Evolutionary conservation across 2,888 invertebrate species (phyloP), one percentile per base, ranked within the genome.

Genomic region (Yponomeuta evonymella): DNA sequence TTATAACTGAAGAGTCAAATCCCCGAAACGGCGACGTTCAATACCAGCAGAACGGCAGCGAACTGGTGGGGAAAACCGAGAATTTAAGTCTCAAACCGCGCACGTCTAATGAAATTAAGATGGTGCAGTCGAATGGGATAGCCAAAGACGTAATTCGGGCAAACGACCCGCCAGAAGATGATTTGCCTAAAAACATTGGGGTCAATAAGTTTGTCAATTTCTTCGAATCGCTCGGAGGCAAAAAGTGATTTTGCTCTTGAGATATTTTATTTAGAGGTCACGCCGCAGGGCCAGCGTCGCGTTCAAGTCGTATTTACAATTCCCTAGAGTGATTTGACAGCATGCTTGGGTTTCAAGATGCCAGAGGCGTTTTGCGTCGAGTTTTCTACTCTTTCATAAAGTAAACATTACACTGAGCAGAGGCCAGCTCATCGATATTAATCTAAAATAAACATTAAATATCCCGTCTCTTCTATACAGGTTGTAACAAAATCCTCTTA

Each of bases 181-280:
- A 92, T 75, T 74, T 92, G 10, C 92, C 92, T 2, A 92, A 92
- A 70, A 92, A 92, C 63, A 92, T 92, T 75, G 92, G 92, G 0
- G 92, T 92, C 0, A 92, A 91, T 73, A 92, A 90, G 73, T 92
- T 92, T 72, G 92, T 92, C 0, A 92, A 90, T 75, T 92, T 92
- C 81, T 92, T 92, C 70, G 92, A 92, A 74, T 90, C 90, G 15
- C 86, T 92, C 23, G 91, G 91, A 3, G 89, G 88, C 3, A 91
- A 90, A 72, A 92, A 92, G 84, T 90, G 48, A 12, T 58, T 51
- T 69, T 58, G 69, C 29, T 4, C 43, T 69, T 10, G 11, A 33
- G 51, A 58, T 58, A 58, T 30, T 51, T 69, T 29, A 15, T 58
- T 69, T 33, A 15, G 23, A 62, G 51, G 51, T 69, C 29, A 23